Percentiles rank a stretch among this genome's conserved stretches.
These are phyloP conservation scores for Meliscaeva auricollis DNA, from an alignment of 2,888 invertebrate genomes.

Conservation along the genomic window DNA sequence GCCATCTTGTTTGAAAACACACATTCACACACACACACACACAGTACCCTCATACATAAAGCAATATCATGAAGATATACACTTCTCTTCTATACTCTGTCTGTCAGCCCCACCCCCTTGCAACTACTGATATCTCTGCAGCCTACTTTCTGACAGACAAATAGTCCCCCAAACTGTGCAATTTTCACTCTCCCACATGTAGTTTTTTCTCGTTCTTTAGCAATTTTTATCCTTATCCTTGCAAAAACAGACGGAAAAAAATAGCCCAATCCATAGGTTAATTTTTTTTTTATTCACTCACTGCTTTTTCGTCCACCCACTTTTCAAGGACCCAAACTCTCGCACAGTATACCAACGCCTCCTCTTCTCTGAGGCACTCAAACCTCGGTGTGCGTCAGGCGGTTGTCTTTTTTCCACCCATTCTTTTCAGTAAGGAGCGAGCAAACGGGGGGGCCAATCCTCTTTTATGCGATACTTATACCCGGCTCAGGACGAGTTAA, in stretches of 20 bases:
- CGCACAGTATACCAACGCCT: constrained; percentile 47
- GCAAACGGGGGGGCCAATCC: constrained; percentile 35
- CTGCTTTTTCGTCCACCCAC: constrained; percentile 27
- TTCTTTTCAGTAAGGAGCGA: neutral
- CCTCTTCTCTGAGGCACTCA: constrained; percentile 58
- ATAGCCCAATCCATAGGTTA: constrained; percentile 27
- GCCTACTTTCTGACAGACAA: constrained; percentile 70
- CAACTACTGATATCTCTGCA: constrained; percentile 41
- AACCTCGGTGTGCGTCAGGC: constrained; percentile 42
- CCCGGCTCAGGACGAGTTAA: constrained; percentile 71
- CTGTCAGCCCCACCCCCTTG: constrained; percentile 44
- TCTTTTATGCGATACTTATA: constrained; percentile 49
- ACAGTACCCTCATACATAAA: neutral
- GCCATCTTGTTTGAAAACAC: constrained; percentile 71
- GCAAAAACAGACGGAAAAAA: constrained; percentile 41
- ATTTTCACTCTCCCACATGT: constrained; percentile 25
- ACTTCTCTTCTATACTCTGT: constrained; percentile 11
- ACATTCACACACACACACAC: constrained; percentile 15
- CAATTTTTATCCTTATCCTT: constrained; percentile 68
- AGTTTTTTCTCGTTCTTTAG: constrained; percentile 57
- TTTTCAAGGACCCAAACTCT: constrained; percentile 46
- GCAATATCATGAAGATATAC: neutral
- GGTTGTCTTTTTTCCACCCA: constrained; percentile 31
- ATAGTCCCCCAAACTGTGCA: constrained; percentile 69
- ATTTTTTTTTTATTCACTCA: constrained; percentile 1